Conservation (phyloP, 2,113 vertebrate species). For the Sebastes fasciatus region DNA sequence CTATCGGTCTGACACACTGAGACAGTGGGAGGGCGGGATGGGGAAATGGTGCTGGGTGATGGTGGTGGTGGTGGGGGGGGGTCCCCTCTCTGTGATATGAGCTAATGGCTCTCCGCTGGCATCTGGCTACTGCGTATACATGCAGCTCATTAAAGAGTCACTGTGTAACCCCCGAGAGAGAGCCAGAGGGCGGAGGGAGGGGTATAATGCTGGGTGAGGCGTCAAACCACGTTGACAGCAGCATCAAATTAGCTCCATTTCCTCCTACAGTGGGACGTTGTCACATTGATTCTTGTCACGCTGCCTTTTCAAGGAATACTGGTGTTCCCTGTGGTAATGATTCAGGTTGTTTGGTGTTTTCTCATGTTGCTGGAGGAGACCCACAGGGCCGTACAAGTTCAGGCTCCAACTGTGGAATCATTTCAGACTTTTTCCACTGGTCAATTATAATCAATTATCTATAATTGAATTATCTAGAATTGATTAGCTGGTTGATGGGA, state of each 20-base stretch:
- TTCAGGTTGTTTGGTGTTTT: background rate
- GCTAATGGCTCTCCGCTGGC: constrained; percentile 76
- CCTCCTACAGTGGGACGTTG: constrained; percentile 8
- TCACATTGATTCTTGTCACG: constrained; percentile 26
- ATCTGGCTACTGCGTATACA: constrained; percentile 66
- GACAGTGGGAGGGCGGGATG: background rate
- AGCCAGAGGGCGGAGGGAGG: background rate
- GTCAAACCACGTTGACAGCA: constrained; percentile 28
- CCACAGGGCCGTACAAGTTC: background rate
- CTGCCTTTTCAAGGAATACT: background rate
- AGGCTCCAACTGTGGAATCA: background rate
- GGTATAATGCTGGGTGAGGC: background rate
- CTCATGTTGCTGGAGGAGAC: background rate
- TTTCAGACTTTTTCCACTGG: background rate
- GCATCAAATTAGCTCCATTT: constrained; percentile 47
- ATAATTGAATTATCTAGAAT: background rate
- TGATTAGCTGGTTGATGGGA: background rate
- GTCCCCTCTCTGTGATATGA: constrained; percentile 65
- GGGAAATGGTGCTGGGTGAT: background rate
- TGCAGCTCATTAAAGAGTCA: constrained; percentile 70
- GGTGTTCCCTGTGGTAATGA: background rate
- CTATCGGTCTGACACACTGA: background rate
- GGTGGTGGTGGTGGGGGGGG: background rate
- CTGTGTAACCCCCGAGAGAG: constrained; percentile 18
- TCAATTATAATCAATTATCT: background rate